phyloP scores from a whole-genome alignment of 2,888 invertebrate genomes.

The Galerucella calmariensis region DNA sequence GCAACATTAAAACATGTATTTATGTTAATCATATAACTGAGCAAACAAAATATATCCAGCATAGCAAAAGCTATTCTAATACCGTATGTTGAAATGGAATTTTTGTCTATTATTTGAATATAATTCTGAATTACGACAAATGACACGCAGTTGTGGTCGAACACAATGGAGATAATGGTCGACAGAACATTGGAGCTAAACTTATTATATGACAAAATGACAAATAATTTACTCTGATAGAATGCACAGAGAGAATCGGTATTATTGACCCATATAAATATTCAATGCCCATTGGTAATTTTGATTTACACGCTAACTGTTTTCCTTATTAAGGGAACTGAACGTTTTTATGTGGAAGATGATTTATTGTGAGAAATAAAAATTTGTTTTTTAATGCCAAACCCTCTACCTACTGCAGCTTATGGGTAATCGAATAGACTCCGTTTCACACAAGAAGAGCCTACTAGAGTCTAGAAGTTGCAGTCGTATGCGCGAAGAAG shows the following conservation, averaged over 20 bases:
- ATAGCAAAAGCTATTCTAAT: constrained; percentile 18
- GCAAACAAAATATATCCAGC: background rate
- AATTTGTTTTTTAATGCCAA: background rate
- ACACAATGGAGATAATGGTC: constrained; percentile 31
- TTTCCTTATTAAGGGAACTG: constrained; percentile 28
- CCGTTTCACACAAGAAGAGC: too few species aligned
- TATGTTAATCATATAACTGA: background rate
- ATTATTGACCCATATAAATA: constrained; percentile 43
- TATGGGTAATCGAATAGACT: too few species aligned
- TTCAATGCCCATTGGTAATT: constrained; percentile 34
- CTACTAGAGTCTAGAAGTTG: too few species aligned
- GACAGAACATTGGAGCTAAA: constrained; percentile 30
- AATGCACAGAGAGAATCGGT: constrained; percentile 28
- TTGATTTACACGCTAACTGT: constrained; percentile 39
- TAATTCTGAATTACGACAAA: constrained; percentile 34
- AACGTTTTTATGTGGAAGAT: background rate
- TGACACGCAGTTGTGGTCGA: constrained; percentile 34
- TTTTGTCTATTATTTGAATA: constrained; percentile 15
- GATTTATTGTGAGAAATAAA: background rate
- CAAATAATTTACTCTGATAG: constrained; percentile 32
- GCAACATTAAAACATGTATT: too few species aligned
- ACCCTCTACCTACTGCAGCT: background rate
- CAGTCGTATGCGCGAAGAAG: too few species aligned
- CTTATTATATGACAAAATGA: constrained; percentile 32
- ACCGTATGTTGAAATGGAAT: constrained; percentile 12